Evolutionary conservation across 2,888 invertebrate genomes (phyloP).

Genomic region (Patella ulyssiponensis): DNA sequence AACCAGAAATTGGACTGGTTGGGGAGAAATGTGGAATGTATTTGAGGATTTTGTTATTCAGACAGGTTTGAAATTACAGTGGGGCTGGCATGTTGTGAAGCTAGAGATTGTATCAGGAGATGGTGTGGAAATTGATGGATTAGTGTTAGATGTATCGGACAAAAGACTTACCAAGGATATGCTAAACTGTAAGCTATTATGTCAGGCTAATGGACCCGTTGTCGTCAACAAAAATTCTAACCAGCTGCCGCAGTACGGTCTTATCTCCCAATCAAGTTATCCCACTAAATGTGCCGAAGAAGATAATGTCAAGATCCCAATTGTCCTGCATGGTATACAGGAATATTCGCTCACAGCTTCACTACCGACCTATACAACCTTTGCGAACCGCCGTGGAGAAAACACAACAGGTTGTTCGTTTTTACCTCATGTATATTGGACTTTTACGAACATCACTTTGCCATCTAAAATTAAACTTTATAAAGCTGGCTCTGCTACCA

Average conservation of each 20-base stretch:
- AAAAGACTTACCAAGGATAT: slow-evolving; percentile 33
- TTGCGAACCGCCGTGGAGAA: slow-evolving; percentile 45
- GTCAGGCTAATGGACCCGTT: slow-evolving; percentile 21
- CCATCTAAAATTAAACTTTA: background rate
- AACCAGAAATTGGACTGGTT: background rate
- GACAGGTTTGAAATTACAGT: background rate
- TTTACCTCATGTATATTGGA: slow-evolving; percentile 47
- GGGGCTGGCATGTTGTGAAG: slow-evolving; percentile 15
- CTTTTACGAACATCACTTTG: slow-evolving; percentile 38
- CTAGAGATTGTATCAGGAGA: slow-evolving; percentile 25
- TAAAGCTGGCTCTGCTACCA: slow-evolving; percentile 31
- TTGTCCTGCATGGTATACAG: slow-evolving; percentile 45
- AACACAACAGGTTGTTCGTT: slow-evolving; percentile 49
- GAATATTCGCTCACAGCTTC: slow-evolving; percentile 48
- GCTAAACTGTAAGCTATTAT: slow-evolving; percentile 45
- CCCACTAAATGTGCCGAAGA: slow-evolving; percentile 52
- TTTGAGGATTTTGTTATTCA: background rate
- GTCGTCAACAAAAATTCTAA: background rate
- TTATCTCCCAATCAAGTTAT: slow-evolving; percentile 41
- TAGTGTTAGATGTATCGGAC: slow-evolving; percentile 37
- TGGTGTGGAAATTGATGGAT: slow-evolving; percentile 52
- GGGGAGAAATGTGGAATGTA: background rate
- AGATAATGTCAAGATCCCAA: slow-evolving; percentile 54
- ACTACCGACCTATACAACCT: slow-evolving; percentile 46
- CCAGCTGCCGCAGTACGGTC: slow-evolving; percentile 13